Conservation (phyloP, 2,888 invertebrate genomes). For the Oscheius sp. region DNA sequence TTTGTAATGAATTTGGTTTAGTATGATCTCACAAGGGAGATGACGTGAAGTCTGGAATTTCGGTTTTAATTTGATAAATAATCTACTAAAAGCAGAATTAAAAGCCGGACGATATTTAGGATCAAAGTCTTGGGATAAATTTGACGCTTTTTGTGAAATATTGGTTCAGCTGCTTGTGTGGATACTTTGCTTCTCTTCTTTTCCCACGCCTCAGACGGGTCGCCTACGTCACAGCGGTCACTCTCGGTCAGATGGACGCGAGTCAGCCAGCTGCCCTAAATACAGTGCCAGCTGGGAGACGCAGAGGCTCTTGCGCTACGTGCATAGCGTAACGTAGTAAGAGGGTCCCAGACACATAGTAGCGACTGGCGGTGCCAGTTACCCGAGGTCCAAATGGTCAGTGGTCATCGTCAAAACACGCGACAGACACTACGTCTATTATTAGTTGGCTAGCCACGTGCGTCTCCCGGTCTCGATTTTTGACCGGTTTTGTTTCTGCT, state of each 20-base stretch:
- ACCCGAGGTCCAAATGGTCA: slow-evolving; percentile 26
- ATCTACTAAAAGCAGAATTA: too few species aligned
- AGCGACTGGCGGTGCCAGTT: slow-evolving; percentile 29
- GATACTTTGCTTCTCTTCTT: neutral
- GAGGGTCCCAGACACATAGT: slow-evolving; percentile 20
- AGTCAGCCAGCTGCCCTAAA: slow-evolving; percentile 2
- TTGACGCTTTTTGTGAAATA: too few species aligned
- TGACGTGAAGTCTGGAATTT: too few species aligned
- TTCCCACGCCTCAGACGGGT: slow-evolving; percentile 20
- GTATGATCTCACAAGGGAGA: too few species aligned
- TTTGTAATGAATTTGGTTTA: too few species aligned
- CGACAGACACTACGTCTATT: slow-evolving; percentile 22
- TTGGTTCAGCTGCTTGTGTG: too few species aligned
- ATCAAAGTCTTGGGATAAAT: too few species aligned
- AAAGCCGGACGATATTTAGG: too few species aligned
- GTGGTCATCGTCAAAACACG: slow-evolving; percentile 31
- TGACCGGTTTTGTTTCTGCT: slow-evolving; percentile 2
- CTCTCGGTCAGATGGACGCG: neutral
- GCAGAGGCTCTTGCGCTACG: neutral
- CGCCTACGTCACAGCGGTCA: slow-evolving; percentile 26
- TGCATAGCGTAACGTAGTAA: slow-evolving; percentile 6
- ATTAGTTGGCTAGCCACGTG: slow-evolving; percentile 26
- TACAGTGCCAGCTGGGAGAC: slow-evolving; percentile 28
- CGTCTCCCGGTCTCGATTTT: slow-evolving; percentile 1
- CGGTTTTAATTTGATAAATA: too few species aligned